These are phyloP conservation scores for Cyprinus carpio DNA, from an alignment of 2,113 vertebrate genomes.

Conservation along the genomic window DNA sequence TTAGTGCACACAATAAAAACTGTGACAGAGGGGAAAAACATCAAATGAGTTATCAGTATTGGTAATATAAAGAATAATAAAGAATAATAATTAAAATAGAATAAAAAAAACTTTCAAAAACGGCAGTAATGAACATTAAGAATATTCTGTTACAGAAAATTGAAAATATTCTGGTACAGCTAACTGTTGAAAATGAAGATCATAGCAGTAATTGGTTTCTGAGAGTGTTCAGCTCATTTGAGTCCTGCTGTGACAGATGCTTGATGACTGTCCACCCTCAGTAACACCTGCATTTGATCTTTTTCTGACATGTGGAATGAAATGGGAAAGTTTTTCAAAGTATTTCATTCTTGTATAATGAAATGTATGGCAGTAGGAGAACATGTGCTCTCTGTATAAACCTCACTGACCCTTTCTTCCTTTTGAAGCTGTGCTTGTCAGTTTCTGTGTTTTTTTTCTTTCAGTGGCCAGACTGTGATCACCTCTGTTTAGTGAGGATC, in stretches of 20 bases:
- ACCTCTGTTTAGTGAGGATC: not conserved
- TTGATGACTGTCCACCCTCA: not conserved
- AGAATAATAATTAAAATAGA: not conserved
- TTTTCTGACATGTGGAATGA: not conserved
- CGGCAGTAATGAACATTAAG: not conserved
- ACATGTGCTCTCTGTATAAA: not conserved
- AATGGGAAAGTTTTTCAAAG: not conserved
- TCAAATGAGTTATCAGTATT: not conserved
- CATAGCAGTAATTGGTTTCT: slow-evolving; percentile 10
- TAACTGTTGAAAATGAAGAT: not conserved
- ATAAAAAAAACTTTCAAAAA: not conserved
- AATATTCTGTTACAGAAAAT: not conserved
- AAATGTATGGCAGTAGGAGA: not conserved
- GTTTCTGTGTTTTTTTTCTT: not conserved
- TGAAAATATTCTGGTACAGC: not conserved
- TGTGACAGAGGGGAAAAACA: no score
- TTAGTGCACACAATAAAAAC: not conserved
- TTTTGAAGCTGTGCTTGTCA: not conserved
- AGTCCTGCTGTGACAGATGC: slow-evolving; percentile 1
- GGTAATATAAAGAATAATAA: not conserved
- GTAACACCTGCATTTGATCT: not conserved
- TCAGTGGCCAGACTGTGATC: not conserved
- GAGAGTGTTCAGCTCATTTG: not conserved
- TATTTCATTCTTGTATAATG: not conserved
- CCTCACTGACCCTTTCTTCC: not conserved